Evolutionary conservation across 2,888 invertebrate genomes (phyloP).

Genomic region (Acrobasis suavella): DNA sequence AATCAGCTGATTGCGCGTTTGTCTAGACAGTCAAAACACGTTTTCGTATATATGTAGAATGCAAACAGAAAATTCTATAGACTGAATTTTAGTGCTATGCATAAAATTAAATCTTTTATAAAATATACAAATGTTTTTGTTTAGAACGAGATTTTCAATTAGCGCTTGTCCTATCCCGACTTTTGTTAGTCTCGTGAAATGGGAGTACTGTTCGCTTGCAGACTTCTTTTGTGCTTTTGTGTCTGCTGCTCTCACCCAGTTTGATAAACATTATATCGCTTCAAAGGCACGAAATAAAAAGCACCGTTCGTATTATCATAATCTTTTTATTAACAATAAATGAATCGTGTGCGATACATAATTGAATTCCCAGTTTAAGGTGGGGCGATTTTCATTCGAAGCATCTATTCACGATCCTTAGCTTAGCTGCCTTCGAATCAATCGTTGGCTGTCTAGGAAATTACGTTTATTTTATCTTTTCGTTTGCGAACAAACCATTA

Average conservation of each 20-base stretch:
- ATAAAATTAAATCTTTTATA: no score
- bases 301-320: slow-evolving; percentile 60
- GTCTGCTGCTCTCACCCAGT: background rate
- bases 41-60: no score
- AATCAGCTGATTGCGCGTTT: no score
- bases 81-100: no score
- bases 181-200: slow-evolving; percentile 4
- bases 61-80: no score
- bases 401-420: no score
- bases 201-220: background rate
- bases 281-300: slow-evolving; percentile 41
- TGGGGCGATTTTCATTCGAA: no score
- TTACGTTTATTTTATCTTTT: no score
- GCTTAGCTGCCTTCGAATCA: no score
- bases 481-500: no score
- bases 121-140: background rate
- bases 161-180: slow-evolving; percentile 7
- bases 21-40: no score
- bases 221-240: slow-evolving; percentile 15
- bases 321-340: slow-evolving; percentile 82
- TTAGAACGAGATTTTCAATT: slow-evolving; percentile 5
- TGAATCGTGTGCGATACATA: slow-evolving; percentile 78
- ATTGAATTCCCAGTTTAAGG: slow-evolving; percentile 69
- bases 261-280: background rate
- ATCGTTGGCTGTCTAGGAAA: no score